These are phyloP conservation scores for Acrocyrtus sp. DNA, from an alignment of 2,888 invertebrate species.

Conservation along the genomic window DNA sequence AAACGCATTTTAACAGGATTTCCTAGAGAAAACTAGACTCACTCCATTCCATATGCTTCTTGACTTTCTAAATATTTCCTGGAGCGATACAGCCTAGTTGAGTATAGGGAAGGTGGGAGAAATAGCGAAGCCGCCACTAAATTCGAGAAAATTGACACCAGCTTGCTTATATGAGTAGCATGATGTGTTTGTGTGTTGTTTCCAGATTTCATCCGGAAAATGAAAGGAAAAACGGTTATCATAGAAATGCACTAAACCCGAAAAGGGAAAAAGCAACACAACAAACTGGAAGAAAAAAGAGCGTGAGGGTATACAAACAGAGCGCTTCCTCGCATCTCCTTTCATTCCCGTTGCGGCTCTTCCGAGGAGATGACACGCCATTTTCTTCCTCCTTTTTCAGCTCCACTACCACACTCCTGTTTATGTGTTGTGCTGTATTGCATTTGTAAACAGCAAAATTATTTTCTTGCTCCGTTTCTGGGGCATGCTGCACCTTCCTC, in stretches of 20 bases:
- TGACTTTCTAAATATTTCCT: too few relatives aligned
- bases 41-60: too few relatives aligned
- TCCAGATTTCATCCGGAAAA: background rate
- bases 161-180: too few relatives aligned
- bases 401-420: background rate
- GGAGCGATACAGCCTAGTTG: too few relatives aligned
- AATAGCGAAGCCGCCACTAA: too few relatives aligned
- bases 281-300: constrained; percentile 1
- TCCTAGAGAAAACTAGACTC: too few relatives aligned
- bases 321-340: constrained; percentile 7
- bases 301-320: constrained; percentile 33
- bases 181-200: background rate
- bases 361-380: constrained; percentile 21
- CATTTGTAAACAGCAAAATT: constrained; percentile 5
- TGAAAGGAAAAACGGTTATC: background rate
- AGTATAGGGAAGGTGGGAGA: too few relatives aligned
- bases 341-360: constrained; percentile 41
- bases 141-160: too few relatives aligned
- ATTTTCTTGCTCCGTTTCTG: background rate
- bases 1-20: too few relatives aligned
- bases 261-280: constrained; percentile 9
- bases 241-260: background rate
- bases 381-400: constrained; percentile 9
- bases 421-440: constrained; percentile 1
- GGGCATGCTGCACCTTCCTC: constrained; percentile 25